Percentiles rank a stretch among this genome's conserved stretches.
Conservation (phyloP, 2,888 invertebrate genomes). For the Drosophila mercatorum region DNA sequence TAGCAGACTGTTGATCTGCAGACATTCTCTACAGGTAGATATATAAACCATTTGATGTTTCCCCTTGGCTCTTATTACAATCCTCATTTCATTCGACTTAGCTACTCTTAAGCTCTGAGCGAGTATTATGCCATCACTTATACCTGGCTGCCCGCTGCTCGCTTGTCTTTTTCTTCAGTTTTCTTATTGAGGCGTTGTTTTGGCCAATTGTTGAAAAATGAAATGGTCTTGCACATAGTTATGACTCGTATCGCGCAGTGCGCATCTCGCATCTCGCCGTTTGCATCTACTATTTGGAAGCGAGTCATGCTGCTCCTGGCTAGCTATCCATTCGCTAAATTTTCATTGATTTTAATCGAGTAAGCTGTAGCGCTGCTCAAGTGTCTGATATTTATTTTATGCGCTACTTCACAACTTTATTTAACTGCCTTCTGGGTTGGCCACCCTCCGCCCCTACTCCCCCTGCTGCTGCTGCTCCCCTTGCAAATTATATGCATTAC, state of each 20-base stretch:
- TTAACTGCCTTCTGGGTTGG: slow-evolving; percentile 57
- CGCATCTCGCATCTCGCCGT: slow-evolving; percentile 23
- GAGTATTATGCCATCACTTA: not conserved
- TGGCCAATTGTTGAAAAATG: slow-evolving; percentile 79
- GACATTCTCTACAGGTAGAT: not conserved
- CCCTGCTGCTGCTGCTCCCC: not conserved
- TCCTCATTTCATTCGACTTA: too few relatives aligned
- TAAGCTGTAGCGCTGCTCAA: slow-evolving; percentile 50
- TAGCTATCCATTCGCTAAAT: slow-evolving; percentile 52
- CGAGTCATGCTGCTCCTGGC: slow-evolving; percentile 58
- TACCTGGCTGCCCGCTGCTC: not conserved
- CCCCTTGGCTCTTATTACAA: not conserved
- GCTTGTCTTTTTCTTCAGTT: not conserved
- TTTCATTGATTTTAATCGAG: slow-evolving; percentile 71
- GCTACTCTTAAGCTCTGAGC: not conserved
- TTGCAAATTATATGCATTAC: slow-evolving; percentile 77
- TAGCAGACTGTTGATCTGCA: not conserved
- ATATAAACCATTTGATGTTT: not conserved
- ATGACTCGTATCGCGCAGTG: slow-evolving; percentile 32
- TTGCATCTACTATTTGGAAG: not conserved
- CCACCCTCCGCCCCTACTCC: not conserved
- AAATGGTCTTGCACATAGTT: slow-evolving; percentile 78
- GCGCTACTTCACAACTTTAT: slow-evolving; percentile 79
- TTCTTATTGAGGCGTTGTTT: slow-evolving; percentile 70
- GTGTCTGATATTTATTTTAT: slow-evolving; percentile 76